phyloP scores from a whole-genome alignment of 2,113 vertebrate species.

The Rhineura floridana region DNA sequence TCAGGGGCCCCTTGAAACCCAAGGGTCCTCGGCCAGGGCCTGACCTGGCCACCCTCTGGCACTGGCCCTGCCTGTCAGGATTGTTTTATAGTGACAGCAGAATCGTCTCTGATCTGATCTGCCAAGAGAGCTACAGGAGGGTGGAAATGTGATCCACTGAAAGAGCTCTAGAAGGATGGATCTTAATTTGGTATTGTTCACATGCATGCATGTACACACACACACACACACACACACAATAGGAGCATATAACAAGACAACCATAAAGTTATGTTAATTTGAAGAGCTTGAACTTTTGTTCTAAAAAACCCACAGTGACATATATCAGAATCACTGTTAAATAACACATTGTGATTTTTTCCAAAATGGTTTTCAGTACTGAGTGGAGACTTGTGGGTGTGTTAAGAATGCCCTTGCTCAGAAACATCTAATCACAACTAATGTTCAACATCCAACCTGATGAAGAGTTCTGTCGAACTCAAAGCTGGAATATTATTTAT shows the following conservation, averaged over 20 bases:
- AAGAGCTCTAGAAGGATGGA: neutral
- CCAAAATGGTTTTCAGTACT: neutral
- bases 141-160: too few species aligned
- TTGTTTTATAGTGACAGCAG: neutral
- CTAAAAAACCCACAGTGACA: neutral
- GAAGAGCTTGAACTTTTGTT: neutral
- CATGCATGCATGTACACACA: neutral
- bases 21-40: too few species aligned
- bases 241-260: neutral
- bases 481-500: neutral
- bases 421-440: neutral
- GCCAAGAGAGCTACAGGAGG: neutral
- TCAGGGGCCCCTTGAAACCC: too few species aligned
- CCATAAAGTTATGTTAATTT: neutral
- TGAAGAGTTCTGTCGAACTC: neutral
- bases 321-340: neutral
- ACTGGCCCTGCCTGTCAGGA: neutral
- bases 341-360: neutral
- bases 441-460: neutral
- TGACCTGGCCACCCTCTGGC: too few species aligned
- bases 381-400: too few species aligned
- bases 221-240: neutral
- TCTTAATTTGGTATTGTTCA: neutral
- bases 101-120: neutral
- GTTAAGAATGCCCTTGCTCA: neutral